Evolutionary conservation across 2,797 vertebrate genomes (phyloP).

Genomic region (Hydrocynus forskahlii): DNA sequence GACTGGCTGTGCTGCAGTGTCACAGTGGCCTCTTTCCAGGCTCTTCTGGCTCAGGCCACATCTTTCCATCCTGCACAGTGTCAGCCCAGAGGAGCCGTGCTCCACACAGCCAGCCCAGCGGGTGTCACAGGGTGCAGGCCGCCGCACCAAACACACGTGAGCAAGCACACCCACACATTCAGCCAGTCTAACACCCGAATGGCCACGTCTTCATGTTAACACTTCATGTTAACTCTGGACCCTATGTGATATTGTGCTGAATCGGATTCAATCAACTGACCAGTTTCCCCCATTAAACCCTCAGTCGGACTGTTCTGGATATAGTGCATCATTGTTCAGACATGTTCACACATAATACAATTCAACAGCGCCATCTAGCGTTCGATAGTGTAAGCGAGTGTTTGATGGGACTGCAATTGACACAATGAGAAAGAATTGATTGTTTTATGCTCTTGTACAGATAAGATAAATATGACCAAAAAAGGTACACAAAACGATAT

Average conservation of each 20-base stretch:
- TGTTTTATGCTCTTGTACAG: too few relatives aligned
- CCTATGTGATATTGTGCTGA: background rate
- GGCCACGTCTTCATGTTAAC: constrained; percentile 10
- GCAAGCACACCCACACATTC: constrained; percentile 7
- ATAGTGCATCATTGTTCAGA: background rate
- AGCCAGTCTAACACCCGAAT: constrained; percentile 45
- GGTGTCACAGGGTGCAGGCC: constrained; percentile 45
- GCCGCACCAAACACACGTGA: constrained; percentile 28
- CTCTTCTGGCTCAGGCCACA: constrained; percentile 46
- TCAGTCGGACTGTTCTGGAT: background rate
- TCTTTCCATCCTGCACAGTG: constrained; percentile 62
- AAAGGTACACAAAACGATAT: too few relatives aligned
- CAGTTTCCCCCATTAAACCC: background rate
- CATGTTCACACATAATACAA: background rate
- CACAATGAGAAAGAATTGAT: background rate
- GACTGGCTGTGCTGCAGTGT: constrained; percentile 42
- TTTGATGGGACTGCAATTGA: background rate
- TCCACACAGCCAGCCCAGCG: constrained; percentile 31
- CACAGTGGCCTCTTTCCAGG: constrained; percentile 46
- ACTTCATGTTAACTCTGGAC: background rate
- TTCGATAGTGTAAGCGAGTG: background rate
- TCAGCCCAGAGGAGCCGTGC: constrained; percentile 45
- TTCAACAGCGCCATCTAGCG: constrained; percentile 48
- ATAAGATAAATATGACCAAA: too few relatives aligned
- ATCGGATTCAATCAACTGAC: background rate